Conservation (phyloP, 1,140 invertebrate genomes). For the Eupeodes corollae region DNA sequence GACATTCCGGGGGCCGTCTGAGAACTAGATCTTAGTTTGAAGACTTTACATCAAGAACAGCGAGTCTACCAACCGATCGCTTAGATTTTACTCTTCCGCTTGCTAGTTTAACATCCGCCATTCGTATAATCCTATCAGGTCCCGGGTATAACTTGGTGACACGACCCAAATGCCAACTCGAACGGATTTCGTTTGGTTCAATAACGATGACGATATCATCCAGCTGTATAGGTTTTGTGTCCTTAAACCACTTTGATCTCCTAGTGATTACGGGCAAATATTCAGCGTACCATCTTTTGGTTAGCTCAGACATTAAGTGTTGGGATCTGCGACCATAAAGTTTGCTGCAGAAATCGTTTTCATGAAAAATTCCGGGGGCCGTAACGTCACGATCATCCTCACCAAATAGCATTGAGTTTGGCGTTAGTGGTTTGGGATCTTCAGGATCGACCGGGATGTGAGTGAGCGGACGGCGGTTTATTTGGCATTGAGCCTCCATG, state of each 20-base stretch:
- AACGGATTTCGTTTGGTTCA: background rate
- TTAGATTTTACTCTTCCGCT: too few species aligned
- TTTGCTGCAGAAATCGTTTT: too few species aligned
- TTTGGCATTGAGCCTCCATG: conserved; percentile 7
- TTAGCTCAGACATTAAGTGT: too few species aligned
- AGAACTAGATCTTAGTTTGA: too few species aligned
- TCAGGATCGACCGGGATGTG: conserved; percentile 8
- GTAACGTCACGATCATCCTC: background rate
- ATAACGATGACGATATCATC: conserved; percentile 7
- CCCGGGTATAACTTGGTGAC: background rate
- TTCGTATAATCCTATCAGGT: background rate
- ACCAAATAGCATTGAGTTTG: conserved; percentile 9
- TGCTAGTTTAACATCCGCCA: background rate
- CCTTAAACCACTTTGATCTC: conserved; percentile 7
- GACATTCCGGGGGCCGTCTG: too few species aligned
- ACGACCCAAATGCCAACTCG: conserved; percentile 8
- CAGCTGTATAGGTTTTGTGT: background rate
- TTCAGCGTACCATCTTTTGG: conserved; percentile 6
- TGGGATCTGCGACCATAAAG: too few species aligned
- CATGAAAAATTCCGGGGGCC: too few species aligned
- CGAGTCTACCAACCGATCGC: too few species aligned
- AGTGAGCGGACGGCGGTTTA: conserved; percentile 14
- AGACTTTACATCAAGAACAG: too few species aligned
- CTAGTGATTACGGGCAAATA: conserved; percentile 5
- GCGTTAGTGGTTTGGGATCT: conserved; percentile 12